phyloP scores from a whole-genome alignment of 2,113 vertebrate genomes.

The Butorides virescens region DNA sequence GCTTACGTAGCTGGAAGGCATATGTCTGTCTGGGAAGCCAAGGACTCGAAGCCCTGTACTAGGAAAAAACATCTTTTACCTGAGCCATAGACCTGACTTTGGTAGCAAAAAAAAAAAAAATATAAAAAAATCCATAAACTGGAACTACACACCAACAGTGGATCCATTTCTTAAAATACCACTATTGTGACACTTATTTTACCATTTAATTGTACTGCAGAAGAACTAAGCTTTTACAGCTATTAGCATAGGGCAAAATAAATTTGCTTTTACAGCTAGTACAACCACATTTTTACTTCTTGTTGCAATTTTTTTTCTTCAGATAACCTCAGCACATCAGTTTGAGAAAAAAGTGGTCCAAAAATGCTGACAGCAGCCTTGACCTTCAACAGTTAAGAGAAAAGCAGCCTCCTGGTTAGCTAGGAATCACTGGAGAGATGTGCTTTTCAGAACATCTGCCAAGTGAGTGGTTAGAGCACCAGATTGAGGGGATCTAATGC shows the following conservation, averaged over 20 bases:
- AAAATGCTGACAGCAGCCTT: not conserved
- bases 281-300: not conserved
- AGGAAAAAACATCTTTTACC: not conserved
- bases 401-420: not conserved
- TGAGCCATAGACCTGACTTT: not conserved
- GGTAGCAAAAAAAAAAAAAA: not conserved
- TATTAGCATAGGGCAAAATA: not conserved
- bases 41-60: not conserved
- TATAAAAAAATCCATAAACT: not conserved
- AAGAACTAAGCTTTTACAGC: not conserved
- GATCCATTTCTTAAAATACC: not conserved
- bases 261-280: not conserved
- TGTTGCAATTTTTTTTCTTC: not conserved
- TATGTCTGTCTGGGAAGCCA: not conserved
- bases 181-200: not conserved
- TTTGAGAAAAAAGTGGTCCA: not conserved
- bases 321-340: not conserved
- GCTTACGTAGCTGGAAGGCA: not conserved
- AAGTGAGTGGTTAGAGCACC: not conserved
- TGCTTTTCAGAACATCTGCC: not conserved
- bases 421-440: not conserved
- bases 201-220: not conserved
- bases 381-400: not conserved
- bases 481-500: fast-evolving
- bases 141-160: not conserved